These are phyloP conservation scores for Microctenopoma stevenorrisi DNA, from an alignment of 2,797 vertebrate species.

Conservation along the genomic window DNA sequence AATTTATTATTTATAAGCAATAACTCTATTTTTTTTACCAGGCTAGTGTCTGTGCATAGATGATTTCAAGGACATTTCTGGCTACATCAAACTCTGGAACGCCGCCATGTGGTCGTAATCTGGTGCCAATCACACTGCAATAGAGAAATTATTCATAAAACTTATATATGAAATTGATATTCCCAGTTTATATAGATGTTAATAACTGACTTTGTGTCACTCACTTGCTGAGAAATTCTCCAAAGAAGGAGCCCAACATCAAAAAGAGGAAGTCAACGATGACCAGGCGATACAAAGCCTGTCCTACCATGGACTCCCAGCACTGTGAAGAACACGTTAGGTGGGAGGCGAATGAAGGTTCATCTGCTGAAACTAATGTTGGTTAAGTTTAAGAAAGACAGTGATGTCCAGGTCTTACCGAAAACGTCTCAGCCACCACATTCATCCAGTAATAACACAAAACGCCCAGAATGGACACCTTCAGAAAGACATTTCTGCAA, in stretches of 20 bases:
- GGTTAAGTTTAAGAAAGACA: not conserved
- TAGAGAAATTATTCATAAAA: not conserved
- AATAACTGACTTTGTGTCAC: constrained; percentile 25
- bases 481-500: constrained; percentile 89
- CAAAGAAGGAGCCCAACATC: constrained; percentile 91
- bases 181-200: not conserved
- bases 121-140: constrained; percentile 88
- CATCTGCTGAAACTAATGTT: not conserved
- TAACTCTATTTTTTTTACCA: constrained; percentile 81
- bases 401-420: constrained; percentile 59
- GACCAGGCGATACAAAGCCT: constrained; percentile 93
- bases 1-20: not conserved
- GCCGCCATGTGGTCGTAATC: constrained; percentile 77
- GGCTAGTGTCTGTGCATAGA: constrained; percentile 94
- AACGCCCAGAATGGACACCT: constrained; percentile 91
- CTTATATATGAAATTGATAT: not conserved
- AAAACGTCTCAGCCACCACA: constrained; percentile 64
- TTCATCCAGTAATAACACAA: constrained; percentile 94
- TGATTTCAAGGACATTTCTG: constrained; percentile 93
- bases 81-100: constrained; percentile 94
- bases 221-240: constrained; percentile 95
- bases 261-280: constrained; percentile 93
- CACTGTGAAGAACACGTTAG: constrained; percentile 81
- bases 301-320: constrained; percentile 94
- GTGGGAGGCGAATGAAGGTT: not conserved